phyloP scores from a whole-genome alignment of 37 sponge, comb jelly and placozoan species.

The Bolinopsis microptera region DNA sequence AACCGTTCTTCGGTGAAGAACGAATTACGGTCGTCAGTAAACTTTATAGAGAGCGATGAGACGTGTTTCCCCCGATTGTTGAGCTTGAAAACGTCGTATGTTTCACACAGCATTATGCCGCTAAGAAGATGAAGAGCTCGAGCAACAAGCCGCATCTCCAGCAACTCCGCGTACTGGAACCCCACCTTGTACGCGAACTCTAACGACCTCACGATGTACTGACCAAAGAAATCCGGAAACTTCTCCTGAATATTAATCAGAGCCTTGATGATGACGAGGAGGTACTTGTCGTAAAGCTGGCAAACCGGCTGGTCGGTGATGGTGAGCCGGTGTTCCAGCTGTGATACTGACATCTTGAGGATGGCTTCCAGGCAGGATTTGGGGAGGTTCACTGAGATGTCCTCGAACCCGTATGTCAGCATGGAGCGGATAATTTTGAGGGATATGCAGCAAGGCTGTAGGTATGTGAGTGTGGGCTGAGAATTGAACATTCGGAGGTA shows the following conservation, averaged over 20 bases:
- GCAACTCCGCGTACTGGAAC: neutral
- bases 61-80: slow-evolving; percentile 22
- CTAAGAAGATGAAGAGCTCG: slow-evolving; percentile 24
- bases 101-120: slow-evolving; percentile 4
- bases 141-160: neutral
- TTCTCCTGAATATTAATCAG: slow-evolving; percentile 45
- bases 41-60: neutral
- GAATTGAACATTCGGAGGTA: neutral
- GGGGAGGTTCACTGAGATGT: neutral
- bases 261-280: neutral
- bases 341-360: neutral
- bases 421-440: slow-evolving; percentile 35
- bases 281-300: slow-evolving; percentile 54
- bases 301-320: neutral
- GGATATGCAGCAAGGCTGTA: neutral
- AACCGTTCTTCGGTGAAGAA: slow-evolving; percentile 35
- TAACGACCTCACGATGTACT: neutral
- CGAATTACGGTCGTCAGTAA: neutral
- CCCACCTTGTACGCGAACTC: slow-evolving; percentile 9
- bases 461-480: neutral
- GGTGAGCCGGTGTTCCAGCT: slow-evolving; percentile 42
- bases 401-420: slow-evolving; percentile 52
- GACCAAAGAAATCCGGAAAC: slow-evolving; percentile 20
- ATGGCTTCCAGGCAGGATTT: slow-evolving; percentile 14
- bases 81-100: slow-evolving; percentile 52